Percentiles rank a stretch among this genome's conserved stretches.
These are phyloP conservation scores for Teleogryllus oceanicus DNA, from an alignment of 2,888 invertebrate genomes.

Conservation along the genomic window DNA sequence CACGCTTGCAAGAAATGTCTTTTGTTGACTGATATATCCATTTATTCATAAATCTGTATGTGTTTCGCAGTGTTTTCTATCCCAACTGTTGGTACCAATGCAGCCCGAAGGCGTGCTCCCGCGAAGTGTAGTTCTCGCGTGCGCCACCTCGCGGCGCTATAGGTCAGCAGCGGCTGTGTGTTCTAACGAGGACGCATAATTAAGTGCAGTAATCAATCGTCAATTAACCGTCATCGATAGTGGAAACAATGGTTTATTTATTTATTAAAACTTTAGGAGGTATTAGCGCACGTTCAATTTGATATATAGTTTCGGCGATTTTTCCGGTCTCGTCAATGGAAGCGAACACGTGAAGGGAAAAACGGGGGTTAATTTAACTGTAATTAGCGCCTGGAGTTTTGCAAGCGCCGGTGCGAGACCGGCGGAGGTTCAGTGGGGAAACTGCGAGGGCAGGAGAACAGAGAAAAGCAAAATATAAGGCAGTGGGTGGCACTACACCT, in stretches of 20 bases:
- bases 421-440: neutral
- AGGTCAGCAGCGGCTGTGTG: too few species aligned
- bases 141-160: too few species aligned
- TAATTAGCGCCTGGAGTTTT: neutral
- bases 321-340: neutral
- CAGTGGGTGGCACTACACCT: too few species aligned
- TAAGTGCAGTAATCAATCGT: slow-evolving; percentile 10
- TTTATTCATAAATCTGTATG: too few species aligned
- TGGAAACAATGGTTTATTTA: neutral
- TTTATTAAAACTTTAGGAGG: neutral
- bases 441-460: neutral
- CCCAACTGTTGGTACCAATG: too few species aligned
- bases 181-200: neutral
- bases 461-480: too few species aligned
- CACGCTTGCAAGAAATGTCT: too few species aligned
- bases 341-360: neutral
- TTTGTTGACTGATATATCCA: too few species aligned
- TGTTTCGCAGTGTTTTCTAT: too few species aligned
- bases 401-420: neutral
- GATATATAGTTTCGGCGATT: neutral
- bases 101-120: too few species aligned
- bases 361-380: neutral
- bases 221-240: slow-evolving; percentile 6
- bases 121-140: too few species aligned
- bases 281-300: neutral